Base-by-base conservation (phyloP, 2,113 vertebrate genomes). In the Elaphurus davidianus region DNA sequence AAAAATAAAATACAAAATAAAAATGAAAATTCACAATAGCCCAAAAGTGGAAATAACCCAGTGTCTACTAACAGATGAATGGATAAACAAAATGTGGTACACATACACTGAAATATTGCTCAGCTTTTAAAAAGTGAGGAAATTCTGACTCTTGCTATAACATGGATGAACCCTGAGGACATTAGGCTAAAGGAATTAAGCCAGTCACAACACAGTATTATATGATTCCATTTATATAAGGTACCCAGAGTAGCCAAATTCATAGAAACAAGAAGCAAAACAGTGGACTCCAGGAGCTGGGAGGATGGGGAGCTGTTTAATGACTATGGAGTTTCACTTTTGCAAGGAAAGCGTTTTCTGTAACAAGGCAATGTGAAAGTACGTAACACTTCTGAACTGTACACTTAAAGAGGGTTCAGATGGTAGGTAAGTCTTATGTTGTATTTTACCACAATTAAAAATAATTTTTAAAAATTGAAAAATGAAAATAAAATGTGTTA, bases 401-500 rank as follows among this genome's bases (percentile, higher is more conserved):
- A 25, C 12, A 36, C 10, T 27, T 71, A 40, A 93, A 96, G 55
- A n/a, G 25, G 15, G n/a, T 30, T 74, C 81, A 52, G n/a, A 36
- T n/a, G 1, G 11, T 16, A 87, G 25, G 13, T 60, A 91, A 17
- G 36, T 85, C 28, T 76, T 85, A 40, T 33, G 36, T 14, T 84
- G 5, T 25, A 40, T 62, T 79, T 91, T 59, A 90, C 13, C 52
- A 78, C 33, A 52, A 60, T 83, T 84, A 30, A 74, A 88, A 90
- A 64, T 16, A 15, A 54, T 79, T 92, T 90, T 43, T 28, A 36
- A 91, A 64, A 59, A 27, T 4, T 36, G 11, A 60, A 95, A 92
- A 93, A 47, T 79, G 62, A 82, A 91, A 87, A 82, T 27, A 88
- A 57, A 94, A 83, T 50, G 21, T 74, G 40, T 4, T 76, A 5